phyloP scores from a whole-genome alignment of 2,113 vertebrate species.

The Clarias magur region DNA sequence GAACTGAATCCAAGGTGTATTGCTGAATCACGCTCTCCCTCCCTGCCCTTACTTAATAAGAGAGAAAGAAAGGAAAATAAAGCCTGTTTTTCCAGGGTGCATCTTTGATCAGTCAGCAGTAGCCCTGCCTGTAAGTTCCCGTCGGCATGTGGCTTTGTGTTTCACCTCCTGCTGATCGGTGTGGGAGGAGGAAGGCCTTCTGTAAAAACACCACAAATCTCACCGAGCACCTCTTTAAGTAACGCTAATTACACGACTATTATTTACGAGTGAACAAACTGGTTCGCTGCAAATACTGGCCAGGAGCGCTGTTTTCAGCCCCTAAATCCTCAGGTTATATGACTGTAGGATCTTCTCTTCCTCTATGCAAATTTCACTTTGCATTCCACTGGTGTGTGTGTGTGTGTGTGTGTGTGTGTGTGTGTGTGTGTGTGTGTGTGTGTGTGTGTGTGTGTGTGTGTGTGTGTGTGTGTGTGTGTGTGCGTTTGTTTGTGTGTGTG shows the following conservation, averaged over 20 bases:
- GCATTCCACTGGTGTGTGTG: neutral
- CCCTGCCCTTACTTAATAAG: conserved; percentile 23
- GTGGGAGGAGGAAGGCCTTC: conserved; percentile 8
- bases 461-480: neutral
- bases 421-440: neutral
- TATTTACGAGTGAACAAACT: conserved; percentile 13
- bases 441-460: neutral
- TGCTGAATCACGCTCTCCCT: conserved; percentile 54
- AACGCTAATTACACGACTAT: conserved; percentile 1
- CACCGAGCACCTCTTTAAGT: neutral
- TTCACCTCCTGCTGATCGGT: neutral
- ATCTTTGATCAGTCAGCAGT: conserved; percentile 51
- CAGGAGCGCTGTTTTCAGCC: neutral
- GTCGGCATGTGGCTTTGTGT: neutral
- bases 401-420: neutral
- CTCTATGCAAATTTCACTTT: neutral
- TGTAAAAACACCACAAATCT: conserved; percentile 15
- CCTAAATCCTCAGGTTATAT: neutral
- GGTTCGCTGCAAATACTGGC: conserved; percentile 5
- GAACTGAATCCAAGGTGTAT: conserved; percentile 52
- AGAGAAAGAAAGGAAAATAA: conserved; percentile 30
- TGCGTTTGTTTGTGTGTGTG: neutral
- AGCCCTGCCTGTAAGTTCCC: neutral
- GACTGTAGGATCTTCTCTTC: neutral
- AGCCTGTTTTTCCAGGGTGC: conserved; percentile 15